Base-by-base conservation (phyloP, 2,113 vertebrate species). In the Rhinopithecus roxellana region DNA sequence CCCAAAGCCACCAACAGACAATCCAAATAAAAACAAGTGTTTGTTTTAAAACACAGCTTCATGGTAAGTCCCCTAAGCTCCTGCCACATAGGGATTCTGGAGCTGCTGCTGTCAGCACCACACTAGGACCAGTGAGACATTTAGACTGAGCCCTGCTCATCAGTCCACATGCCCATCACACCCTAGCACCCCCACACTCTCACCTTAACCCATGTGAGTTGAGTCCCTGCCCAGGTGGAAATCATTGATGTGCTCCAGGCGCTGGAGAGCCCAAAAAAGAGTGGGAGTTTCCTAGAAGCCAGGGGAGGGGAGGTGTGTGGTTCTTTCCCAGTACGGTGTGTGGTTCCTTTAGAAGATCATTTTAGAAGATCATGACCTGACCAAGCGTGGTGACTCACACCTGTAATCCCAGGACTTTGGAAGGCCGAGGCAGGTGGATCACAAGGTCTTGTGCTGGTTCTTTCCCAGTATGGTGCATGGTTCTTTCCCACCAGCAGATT, bases 251-350 rank as follows among this genome's bases (percentile, higher is more conserved):
- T 45, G 43, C 25, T 30, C 70, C 61, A 35, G 8, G 1, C 1
- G 1, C 35, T 35, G 12, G 48, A 43, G 48, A 64, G 45, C 45
- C 74, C 18, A 6, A 61, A 1, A 30, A 30, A 38, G 61, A 40
- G 0, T 1, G 20, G 72, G 43, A 40, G 45, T 16, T 22, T 20
- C 50, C 16, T 16, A 30, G 67, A 27, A 27, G 1, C 52, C 13
- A 4, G 23, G 0, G 8, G 4, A n/a, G 6, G 70, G 5, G 16
- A 35, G 45, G 3, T 0, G 57, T 2, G 2, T 55, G 52, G 52
- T 20, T 55, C 52, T 55, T 55, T 55, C 52, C 52, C 6, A 7
- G 52, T 55, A 55, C 18, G 6, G 52, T 55, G 52, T 6, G 18
- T 55, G 52, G 52, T 55, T 55, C 52, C 18, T 55, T 55, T 55